phyloP scores from a whole-genome alignment of 2,888 invertebrate species.

The Smittia aterrima region DNA sequence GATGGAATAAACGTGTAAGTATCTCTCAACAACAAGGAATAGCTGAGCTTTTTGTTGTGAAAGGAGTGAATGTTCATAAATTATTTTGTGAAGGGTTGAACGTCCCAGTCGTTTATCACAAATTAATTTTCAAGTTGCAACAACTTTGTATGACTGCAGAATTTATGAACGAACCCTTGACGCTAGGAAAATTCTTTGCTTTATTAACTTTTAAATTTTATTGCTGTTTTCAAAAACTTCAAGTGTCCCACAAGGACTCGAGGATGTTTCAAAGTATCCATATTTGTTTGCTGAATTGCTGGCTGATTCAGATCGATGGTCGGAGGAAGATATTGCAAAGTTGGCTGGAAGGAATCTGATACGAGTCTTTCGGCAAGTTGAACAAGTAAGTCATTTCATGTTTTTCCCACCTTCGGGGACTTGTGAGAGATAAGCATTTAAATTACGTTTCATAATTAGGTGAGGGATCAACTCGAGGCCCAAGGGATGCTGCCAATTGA shows the following conservation, averaged over 20 bases:
- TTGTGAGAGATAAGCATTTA: neutral
- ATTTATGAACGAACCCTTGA: too few species aligned
- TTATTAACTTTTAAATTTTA: constrained; percentile 8
- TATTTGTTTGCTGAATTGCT: constrained; percentile 76
- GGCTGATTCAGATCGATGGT: constrained; percentile 73
- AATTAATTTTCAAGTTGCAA: too few species aligned
- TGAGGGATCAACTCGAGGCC: constrained; percentile 59
- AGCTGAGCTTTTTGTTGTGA: neutral
- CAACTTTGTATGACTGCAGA: too few species aligned
- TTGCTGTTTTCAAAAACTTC: neutral
- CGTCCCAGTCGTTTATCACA: too few species aligned
- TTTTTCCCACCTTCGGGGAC: neutral
- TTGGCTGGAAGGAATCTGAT: constrained; percentile 80
- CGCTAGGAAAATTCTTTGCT: neutral
- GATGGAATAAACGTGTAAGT: constrained; percentile 90
- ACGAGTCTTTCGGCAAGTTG: constrained; percentile 73
- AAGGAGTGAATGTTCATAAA: neutral
- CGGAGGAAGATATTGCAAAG: constrained; percentile 77
- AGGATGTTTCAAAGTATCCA: constrained; percentile 84
- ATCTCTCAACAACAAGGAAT: constrained; percentile 42
- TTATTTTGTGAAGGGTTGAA: neutral
- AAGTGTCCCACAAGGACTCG: constrained; percentile 69
- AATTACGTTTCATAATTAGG: constrained; percentile 49
- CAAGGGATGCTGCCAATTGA: constrained; percentile 60
- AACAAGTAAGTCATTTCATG: constrained; percentile 69